phyloP scores from a whole-genome alignment of 2,113 vertebrate species.

The Pseudorhombus dupliciocellatus region DNA sequence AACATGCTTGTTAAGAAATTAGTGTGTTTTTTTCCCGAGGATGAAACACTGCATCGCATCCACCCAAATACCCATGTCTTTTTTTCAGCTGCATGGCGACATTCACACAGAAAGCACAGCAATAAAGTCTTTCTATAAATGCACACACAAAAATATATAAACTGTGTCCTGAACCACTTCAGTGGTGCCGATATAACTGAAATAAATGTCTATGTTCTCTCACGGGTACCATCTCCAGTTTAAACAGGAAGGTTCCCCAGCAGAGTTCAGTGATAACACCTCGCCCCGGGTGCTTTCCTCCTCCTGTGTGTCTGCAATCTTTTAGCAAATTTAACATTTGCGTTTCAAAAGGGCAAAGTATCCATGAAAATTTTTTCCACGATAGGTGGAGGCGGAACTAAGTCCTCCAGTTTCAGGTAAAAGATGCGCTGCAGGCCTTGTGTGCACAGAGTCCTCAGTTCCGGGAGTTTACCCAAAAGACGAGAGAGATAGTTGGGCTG shows the following conservation, averaged over 20 bases:
- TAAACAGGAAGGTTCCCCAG: conserved; percentile 26
- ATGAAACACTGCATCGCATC: conserved; percentile 43
- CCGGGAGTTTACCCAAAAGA: conserved; percentile 90
- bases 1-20: conserved; percentile 38
- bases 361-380: conserved; percentile 97
- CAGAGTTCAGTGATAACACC: conserved; percentile 11
- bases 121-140: conserved; percentile 60
- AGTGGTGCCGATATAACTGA: conserved; percentile 25
- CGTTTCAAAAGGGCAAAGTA: conserved; percentile 88
- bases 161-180: conserved; percentile 34
- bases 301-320: conserved; percentile 6
- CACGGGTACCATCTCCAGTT: conserved; percentile 15
- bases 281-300: conserved; percentile 15
- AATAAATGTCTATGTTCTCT: conserved; percentile 24
- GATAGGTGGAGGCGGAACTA: conserved; percentile 91
- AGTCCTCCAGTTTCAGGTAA: conserved; percentile 93
- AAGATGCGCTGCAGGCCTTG: conserved; percentile 95
- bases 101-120: conserved; percentile 64
- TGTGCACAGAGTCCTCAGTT: conserved; percentile 92
- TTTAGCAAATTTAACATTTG: conserved; percentile 6
- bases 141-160: conserved; percentile 50
- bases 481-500: conserved; percentile 89
- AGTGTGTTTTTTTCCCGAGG: conserved; percentile 61
- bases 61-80: conserved; percentile 31
- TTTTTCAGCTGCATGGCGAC: conserved; percentile 44